Evolutionary conservation across 2,888 invertebrate species (phyloP).

Genomic region (Cremastobaeus sp.): DNA sequence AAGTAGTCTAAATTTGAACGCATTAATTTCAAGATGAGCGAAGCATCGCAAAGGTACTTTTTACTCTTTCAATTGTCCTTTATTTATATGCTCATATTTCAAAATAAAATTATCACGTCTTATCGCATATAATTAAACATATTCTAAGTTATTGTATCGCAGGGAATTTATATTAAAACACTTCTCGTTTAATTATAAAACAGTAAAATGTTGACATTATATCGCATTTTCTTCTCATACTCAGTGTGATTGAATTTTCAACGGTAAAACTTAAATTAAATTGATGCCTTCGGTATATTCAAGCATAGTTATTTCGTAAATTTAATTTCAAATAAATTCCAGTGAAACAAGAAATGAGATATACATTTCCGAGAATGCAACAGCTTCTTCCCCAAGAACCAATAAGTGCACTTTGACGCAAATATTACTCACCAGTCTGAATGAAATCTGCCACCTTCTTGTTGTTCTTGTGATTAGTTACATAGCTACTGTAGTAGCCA

Average conservation of each 20-base stretch:
- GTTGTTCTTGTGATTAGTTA: constrained; percentile 58
- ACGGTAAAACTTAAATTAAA: too few relatives aligned
- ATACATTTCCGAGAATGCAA: constrained; percentile 17
- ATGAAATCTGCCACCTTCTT: constrained; percentile 58
- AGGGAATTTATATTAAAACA: too few relatives aligned
- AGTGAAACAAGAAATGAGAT: constrained; percentile 36
- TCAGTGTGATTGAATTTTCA: too few relatives aligned
- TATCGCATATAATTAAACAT: too few relatives aligned
- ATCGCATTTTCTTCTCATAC: too few relatives aligned
- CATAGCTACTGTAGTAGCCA: constrained; percentile 36
- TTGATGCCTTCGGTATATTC: too few relatives aligned
- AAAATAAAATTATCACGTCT: too few relatives aligned
- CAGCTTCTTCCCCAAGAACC: constrained; percentile 3
- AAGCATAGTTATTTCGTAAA: constrained; percentile 23
- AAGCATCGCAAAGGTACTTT: constrained; percentile 10
- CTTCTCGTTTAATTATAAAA: too few relatives aligned
- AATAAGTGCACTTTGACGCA: constrained; percentile 29
- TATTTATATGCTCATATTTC: too few relatives aligned
- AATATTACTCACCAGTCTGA: constrained; percentile 36
- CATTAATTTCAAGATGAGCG: constrained; percentile 16
- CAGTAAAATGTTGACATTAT: too few relatives aligned
- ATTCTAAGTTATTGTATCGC: too few relatives aligned
- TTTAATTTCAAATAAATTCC: constrained; percentile 38
- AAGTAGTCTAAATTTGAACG: constrained; percentile 1
- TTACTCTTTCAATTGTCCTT: too few relatives aligned